A percentile compares a stretch with the other conserved stretches of the same genome.
Evolutionary conservation across 2,113 vertebrate genomes (phyloP).

Genomic region (Collichthys lucidus): DNA sequence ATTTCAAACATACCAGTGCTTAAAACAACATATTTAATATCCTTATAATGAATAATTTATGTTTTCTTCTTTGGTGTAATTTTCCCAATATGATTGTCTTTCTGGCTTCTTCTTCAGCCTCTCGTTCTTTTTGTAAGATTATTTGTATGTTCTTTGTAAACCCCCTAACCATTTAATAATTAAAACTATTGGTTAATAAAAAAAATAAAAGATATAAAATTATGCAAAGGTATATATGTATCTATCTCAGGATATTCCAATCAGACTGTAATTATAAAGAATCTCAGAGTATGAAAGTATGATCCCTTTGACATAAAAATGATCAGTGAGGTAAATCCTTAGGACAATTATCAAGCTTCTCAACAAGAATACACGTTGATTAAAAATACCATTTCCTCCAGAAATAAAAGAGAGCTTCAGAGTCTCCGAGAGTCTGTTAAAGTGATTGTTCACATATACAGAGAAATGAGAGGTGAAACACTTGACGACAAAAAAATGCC

Average conservation of each 20-base stretch:
- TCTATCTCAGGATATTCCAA: background rate
- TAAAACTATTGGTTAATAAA: background rate
- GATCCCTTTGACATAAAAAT: background rate
- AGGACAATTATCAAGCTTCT: too few species aligned
- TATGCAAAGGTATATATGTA: background rate
- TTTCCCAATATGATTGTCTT: background rate
- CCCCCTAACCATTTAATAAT: background rate
- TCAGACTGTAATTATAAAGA: too few species aligned
- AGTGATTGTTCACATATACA: background rate
- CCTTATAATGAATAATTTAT: background rate
- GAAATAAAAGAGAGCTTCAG: too few species aligned
- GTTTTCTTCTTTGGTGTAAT: background rate
- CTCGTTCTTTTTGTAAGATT: background rate
- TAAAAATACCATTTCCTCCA: too few species aligned
- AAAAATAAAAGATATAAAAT: constrained; percentile 18
- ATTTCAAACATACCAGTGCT: background rate
- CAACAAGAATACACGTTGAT: too few species aligned
- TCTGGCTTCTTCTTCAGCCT: background rate
- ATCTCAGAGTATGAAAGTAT: background rate
- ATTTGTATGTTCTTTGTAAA: background rate
- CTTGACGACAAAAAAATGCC: background rate
- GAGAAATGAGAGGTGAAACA: background rate
- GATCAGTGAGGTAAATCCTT: background rate
- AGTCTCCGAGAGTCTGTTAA: too few species aligned
- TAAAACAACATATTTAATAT: background rate